These are phyloP conservation scores for Nyleta sp. DNA, from an alignment of 2,888 invertebrate species.

Conservation along the genomic window DNA sequence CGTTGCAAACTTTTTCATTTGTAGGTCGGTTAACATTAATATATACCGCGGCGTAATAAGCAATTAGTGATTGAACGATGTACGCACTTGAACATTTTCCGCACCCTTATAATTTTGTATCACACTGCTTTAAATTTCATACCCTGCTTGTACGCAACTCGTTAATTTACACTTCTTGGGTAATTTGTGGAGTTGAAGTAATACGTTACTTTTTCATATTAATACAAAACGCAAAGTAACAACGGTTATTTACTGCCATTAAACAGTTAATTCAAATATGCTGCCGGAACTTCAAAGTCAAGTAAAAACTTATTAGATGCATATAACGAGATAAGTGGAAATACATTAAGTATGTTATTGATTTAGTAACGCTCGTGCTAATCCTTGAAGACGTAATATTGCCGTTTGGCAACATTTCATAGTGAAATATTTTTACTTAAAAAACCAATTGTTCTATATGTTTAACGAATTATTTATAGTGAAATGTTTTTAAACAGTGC, in stretches of 20 bases:
- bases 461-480: too few species aligned
- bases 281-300: conserved; percentile 28
- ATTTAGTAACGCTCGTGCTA: conserved; percentile 1
- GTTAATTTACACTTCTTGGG: conserved; percentile 49
- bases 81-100: conserved; percentile 27
- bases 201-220: conserved; percentile 36
- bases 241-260: conserved; percentile 28
- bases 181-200: conserved; percentile 44
- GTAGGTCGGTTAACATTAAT: too few species aligned
- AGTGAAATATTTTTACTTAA: too few species aligned
- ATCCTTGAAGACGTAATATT: neutral
- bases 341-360: conserved; percentile 17
- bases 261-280: conserved; percentile 30
- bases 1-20: too few species aligned
- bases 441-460: too few species aligned
- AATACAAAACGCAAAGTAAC: conserved; percentile 45
- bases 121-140: conserved; percentile 35
- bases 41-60: conserved; percentile 41
- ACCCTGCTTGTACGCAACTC: conserved; percentile 37
- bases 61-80: conserved; percentile 54
- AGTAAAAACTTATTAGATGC: conserved; percentile 26
- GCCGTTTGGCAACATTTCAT: neutral
- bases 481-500: too few species aligned
- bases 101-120: conserved; percentile 39
- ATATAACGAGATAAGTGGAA: conserved; percentile 19